Evolutionary conservation across 2,888 invertebrate genomes (phyloP), one percentile per base, ranked within the genome.

Genomic region (Gisinianus flammeolus): DNA sequence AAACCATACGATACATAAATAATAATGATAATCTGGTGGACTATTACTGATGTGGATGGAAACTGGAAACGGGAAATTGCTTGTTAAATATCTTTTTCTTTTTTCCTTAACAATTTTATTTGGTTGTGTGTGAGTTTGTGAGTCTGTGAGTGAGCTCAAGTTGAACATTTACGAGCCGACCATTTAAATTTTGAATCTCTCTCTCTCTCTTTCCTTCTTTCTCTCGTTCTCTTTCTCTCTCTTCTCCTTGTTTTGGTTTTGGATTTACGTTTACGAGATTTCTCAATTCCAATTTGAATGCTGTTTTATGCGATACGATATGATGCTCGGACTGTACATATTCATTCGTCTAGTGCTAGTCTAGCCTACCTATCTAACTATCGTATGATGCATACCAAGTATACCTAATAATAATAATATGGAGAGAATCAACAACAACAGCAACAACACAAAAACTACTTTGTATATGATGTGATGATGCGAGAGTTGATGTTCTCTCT

Each of bases 401-500:
- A 44, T 8, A 35, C n/a, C 35, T 44, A 4, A 44, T 44, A 44
- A 12, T 44, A 44, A 44, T 44, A 44, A 6, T 19, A 44, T 44
- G 44, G 44, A 44, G 44, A 44, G 44, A 44, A 44, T 44, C 44
- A 44, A 44, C 44, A 44, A 16, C 44, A 44, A 44, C 2, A 44
- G 8, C 19, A 6, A 44, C n/a, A 2, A 44, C 44, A 6, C 44
- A 44, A 12, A 44, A 44, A 44, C 44, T 16, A 44, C 44, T 44
- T 35, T 35, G 5, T 35, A 35, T 16, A 70, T 52, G 70, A 70
- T 19, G 54, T 70, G 54, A 68, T 70, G 70, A 70, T 44, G 52
- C 54, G 69, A 35, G 68, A 70, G 52, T 24, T 70, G 69, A 52
- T 44, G 54, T 44, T 70, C 56, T 72, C 58, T 56, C 19, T 30